Evolutionary conservation across 2,113 vertebrate genomes (phyloP).

Genomic region (Uria lomvia): DNA sequence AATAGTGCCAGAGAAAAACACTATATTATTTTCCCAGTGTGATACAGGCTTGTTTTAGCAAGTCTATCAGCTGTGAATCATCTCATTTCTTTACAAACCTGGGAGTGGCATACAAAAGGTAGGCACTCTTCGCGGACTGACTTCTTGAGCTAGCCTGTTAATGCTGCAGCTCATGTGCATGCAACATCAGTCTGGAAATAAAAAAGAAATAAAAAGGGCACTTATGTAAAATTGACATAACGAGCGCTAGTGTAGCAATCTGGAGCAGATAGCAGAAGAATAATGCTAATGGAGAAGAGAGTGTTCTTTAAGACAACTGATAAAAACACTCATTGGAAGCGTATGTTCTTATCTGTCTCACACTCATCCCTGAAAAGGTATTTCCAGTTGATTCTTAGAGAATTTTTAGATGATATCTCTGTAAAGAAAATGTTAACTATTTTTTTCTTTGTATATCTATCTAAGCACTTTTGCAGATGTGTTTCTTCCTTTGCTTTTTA

Average conservation of each 20-base stretch:
- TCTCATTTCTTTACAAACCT: not conserved
- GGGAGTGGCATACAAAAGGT: not conserved
- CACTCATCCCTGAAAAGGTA: not conserved
- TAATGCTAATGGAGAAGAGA: not conserved
- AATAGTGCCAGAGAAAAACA: not conserved
- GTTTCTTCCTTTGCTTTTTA: not conserved
- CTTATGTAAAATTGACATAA: not conserved
- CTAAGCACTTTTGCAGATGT: not conserved
- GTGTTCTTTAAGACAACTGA: not conserved
- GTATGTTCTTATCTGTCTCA: not conserved
- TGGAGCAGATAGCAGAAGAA: slow-evolving; percentile 24
- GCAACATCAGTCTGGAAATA: not conserved
- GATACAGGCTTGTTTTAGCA: not conserved
- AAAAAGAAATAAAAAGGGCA: not conserved
- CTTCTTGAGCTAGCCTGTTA: not conserved
- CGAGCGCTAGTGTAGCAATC: not conserved
- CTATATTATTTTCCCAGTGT: not conserved
- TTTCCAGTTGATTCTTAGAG: not conserved
- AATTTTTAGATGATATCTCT: slow-evolving; percentile 27
- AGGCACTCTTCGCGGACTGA: not conserved
- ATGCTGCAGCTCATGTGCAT: not conserved
- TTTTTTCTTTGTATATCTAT: not conserved
- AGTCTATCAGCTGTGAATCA: not conserved
- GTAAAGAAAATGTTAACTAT: not conserved
- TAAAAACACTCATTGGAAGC: not conserved